Evolutionary conservation across 92 coral and sea anemone species (phyloP), one percentile per base, ranked within the genome.

Genomic region (Muricea muricata): DNA sequence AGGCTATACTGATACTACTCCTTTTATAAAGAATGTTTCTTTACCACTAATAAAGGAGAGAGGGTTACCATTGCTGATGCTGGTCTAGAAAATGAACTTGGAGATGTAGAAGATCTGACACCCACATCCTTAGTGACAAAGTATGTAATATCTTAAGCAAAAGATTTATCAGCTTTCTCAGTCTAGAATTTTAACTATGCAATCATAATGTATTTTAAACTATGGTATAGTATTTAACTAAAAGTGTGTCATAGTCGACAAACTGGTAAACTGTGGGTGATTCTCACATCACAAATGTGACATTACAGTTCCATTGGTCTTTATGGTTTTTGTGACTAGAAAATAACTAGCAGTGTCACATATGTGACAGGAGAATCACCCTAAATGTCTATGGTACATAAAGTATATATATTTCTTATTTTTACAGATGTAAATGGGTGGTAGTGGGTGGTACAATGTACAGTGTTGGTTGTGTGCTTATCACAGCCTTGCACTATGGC

Each of bases 11-110:
- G n/a, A n/a, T n/a, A n/a, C n/a, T n/a, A n/a, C n/a, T n/a, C n/a
- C n/a, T n/a, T n/a, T n/a, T n/a, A 39, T 45, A 8, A 45, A 13
- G 9, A 45, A 45, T 45, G 50, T 45, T 45, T 13, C 50, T 45
- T 45, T 45, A 45, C 14, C 15, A 8, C 50, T 45, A 9, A n/a
- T 55, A 55, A n/a, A 55, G 63, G 63, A 55, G 63, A 14, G 18
- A 47, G 54, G 54, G 42, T 37, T 34, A 65, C 73, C 21, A 26
- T 31, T 26, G 37, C 73, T 30, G 73, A 65, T 35, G 73, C 73
- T 28, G 73, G 73, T 11, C 73, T 65, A 17, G 37, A 65, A 4
- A n/a, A 26, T 31, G 40, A 30, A 31, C 40, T 65, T 4, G n/a
- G 21, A 65, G 73, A 65, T 35, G 31, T 66, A 56, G 65, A 56